Base-by-base conservation (phyloP, 2,888 invertebrate species). In the Cheilosia grossa region DNA sequence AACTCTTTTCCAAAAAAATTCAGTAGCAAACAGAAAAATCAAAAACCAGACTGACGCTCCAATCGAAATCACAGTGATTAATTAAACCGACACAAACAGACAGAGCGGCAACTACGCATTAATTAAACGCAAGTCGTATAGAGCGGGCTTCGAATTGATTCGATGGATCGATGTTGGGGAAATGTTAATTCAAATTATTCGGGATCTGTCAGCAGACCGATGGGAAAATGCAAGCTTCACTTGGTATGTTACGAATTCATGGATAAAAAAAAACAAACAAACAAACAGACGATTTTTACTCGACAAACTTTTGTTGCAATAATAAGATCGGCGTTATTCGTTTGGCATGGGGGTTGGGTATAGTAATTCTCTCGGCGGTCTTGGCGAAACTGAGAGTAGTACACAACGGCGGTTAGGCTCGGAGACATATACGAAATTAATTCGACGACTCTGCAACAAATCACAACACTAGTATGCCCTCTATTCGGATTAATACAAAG, bases 381-480 rank as follows among this genome's bases (percentile, higher is more conserved):
- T 81, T 85, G 81, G 61, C 81, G 80, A 81, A 85, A 85, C 85
- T 85, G 75, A 85, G 77, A 69, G 79, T 80, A 80, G 74, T 69
- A 58, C 44, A 72, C 56, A 70, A 49, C n/a, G 64, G 64, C 74
- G 58, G 51, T 70, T 74, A 74, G 73, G 47, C 69, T 66, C 74
- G 56, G 58, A 80, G 69, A 83, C 64, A 74, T 69, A 74, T 54
- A 75, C 51, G 66, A 82, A 81, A 81, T 73, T 85, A 81, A 81
- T 85, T 72, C 70, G 81, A 80, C 81, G 72, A 51, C 74, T 83
- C 69, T 74, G 80, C 70, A 75, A 75, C 85, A 85, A 80, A 81
- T 81, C 85, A 81, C 81, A 81, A 56, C 72, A 85, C 81, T 81
- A 75, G 81, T 78, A 72, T 81, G 85, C 75, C 85, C 77, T 81